Evolutionary conservation across 2,113 vertebrate genomes (phyloP).

Genomic region (Asarcornis scutulata): DNA sequence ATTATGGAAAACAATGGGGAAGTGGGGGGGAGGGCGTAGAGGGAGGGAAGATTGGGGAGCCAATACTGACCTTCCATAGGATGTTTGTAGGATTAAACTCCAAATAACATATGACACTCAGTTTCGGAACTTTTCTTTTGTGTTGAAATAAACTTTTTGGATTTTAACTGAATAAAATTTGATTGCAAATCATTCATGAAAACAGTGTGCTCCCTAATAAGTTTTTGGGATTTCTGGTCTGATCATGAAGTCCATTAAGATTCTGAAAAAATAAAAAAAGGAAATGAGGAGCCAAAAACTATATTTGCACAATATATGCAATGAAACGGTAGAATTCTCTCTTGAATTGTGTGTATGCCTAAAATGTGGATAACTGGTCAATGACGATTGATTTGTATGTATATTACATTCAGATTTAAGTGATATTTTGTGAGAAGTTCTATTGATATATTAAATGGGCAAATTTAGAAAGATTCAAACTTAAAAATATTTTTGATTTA

Average conservation of each 20-base stretch:
- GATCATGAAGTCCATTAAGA: constrained; percentile 65
- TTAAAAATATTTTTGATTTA: constrained; percentile 62
- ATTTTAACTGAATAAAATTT: constrained; percentile 49
- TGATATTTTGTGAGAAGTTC: constrained; percentile 70
- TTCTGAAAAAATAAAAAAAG: constrained; percentile 60
- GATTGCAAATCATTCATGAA: constrained; percentile 39
- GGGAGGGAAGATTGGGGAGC: constrained; percentile 35
- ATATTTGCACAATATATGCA: constrained; percentile 71
- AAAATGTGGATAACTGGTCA: constrained; percentile 62
- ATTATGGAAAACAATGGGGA: constrained; percentile 33
- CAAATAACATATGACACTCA: constrained; percentile 22
- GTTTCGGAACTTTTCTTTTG: constrained; percentile 32
- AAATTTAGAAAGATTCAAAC: constrained; percentile 73
- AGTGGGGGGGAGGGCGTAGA: not conserved
- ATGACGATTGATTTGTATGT: constrained; percentile 57
- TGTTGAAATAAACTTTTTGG: constrained; percentile 47
- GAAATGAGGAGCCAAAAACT: constrained; percentile 59
- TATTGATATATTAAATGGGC: constrained; percentile 70
- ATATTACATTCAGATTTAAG: constrained; percentile 59
- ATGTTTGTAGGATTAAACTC: constrained; percentile 58
- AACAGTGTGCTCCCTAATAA: constrained; percentile 39
- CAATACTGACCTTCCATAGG: constrained; percentile 59
- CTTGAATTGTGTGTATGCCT: constrained; percentile 62
- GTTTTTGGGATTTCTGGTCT: constrained; percentile 50
- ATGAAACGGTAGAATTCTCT: constrained; percentile 43